phyloP scores from a whole-genome alignment of 2,113 vertebrate genomes.

The Bolborhynchus lineola region DNA sequence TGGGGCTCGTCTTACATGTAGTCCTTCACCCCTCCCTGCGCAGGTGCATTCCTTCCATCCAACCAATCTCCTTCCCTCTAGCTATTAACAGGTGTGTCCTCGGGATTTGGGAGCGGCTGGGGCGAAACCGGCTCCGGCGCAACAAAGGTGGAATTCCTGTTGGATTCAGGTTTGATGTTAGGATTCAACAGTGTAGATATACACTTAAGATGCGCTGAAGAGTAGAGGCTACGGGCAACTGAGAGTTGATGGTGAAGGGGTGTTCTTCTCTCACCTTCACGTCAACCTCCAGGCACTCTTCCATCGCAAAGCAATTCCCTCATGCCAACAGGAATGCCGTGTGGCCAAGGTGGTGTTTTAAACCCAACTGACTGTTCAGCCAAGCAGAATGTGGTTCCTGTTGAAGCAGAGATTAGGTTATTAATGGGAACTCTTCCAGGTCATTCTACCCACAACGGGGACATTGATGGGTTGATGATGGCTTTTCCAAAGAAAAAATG shows the following conservation, averaged over 20 bases:
- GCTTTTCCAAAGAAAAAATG: not conserved
- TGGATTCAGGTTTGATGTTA: not conserved
- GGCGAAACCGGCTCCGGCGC: not conserved
- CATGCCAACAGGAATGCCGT: not conserved
- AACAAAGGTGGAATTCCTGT: not conserved
- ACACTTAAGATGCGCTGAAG: not conserved
- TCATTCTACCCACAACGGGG: not conserved
- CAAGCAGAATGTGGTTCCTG: not conserved
- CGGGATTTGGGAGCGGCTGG: constrained; percentile 73
- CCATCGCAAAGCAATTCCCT: not conserved
- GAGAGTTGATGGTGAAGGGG: not conserved
- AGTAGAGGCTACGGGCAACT: not conserved
- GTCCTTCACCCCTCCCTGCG: constrained; percentile 81
- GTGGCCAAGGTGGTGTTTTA: not conserved
- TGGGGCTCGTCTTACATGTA: constrained; percentile 96
- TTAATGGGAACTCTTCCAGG: not conserved
- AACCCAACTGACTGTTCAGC: not conserved
- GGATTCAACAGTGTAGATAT: not conserved
- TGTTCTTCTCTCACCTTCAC: not conserved
- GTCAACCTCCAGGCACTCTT: not conserved
- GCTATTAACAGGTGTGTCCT: constrained; percentile 91
- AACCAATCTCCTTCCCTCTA: constrained; percentile 86
- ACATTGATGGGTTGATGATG: rapidly evolving
- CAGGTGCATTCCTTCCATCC: constrained; percentile 89
- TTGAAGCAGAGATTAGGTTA: not conserved